Base-by-base conservation (phyloP, 2,113 vertebrate species). In the Ibidorhyncha struthersii region DNA sequence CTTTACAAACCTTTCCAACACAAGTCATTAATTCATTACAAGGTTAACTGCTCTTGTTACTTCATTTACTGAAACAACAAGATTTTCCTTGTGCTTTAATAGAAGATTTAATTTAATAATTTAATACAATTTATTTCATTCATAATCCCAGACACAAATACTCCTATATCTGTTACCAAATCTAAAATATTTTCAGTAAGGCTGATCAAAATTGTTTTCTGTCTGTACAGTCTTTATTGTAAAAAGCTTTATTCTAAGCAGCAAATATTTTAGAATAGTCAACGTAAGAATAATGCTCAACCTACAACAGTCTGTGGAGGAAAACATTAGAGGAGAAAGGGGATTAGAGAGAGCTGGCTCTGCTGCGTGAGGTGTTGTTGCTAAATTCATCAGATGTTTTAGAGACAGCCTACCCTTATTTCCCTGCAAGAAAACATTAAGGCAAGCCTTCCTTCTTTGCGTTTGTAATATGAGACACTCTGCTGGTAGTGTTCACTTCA, bases 31-130 rank as follows among this genome's bases (percentile, higher is more conserved):
- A 92, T 67, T 89, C 63, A 71, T 92, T 92, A 95, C 63, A 84
- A 96, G 77, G 67, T 94, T 97, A 96, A 92, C 92, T 88, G 49
- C 21, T 97, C 34, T 80, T 86, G 58, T 90, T 92, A 79, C 89
- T 94, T 96, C 79, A 90, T 95, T 94, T 78, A 76, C 73, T 79
- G 78, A 94, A 97, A 87, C 56, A 76, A 94, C 89, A 72, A 13
- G 11, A 87, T 87, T 95, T 92, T 96, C 76, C 86, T 82, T 82
- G 47, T 76, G 62, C 30, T 93, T 94, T 89, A 96, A 74, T 69
- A 65, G 69, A 76, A 87, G 52, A 93, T 84, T 72, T 19, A 85
- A 95, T 92, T 86, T 83, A 90, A 77, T 69, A 92, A 83, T 89
- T 89, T 84, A 76, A 79, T 87, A 10, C 18, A 59, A 84, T 93